A percentile compares a stretch with the other conserved stretches of the same genome.
phyloP scores from a whole-genome alignment of 2,888 invertebrate species.

The Glaucopsyche alexis region DNA sequence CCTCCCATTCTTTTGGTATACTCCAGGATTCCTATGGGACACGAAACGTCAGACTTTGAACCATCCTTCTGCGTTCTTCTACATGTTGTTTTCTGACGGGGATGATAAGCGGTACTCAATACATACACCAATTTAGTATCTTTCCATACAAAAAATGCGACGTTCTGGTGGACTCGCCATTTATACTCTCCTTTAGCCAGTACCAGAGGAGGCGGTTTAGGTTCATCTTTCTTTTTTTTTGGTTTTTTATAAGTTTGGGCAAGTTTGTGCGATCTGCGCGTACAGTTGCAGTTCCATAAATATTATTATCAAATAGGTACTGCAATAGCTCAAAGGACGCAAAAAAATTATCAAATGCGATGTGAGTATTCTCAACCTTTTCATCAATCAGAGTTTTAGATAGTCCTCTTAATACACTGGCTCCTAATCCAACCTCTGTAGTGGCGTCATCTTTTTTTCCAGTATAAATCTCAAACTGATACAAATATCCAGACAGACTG shows the following conservation, averaged over 20 bases:
- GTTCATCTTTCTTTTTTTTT: slow-evolving; percentile 20
- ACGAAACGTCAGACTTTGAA: neutral
- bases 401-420: neutral
- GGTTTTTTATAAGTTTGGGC: slow-evolving; percentile 33
- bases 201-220: no score
- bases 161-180: slow-evolving; percentile 34
- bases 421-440: slow-evolving; percentile 4
- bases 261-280: slow-evolving; percentile 28
- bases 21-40: slow-evolving; percentile 33
- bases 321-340: no score
- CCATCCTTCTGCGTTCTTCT: slow-evolving; percentile 31
- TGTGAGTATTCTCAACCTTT: slow-evolving; percentile 20
- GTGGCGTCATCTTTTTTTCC: neutral
- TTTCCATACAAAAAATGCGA: slow-evolving; percentile 36
- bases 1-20: slow-evolving; percentile 38
- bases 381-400: slow-evolving; percentile 4
- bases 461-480: neutral
- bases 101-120: slow-evolving; percentile 35
- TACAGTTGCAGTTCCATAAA: slow-evolving; percentile 29
- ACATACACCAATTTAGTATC: slow-evolving; percentile 35
- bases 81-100: neutral
- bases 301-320: no score
- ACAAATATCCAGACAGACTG: neutral
- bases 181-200: no score
- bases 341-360: slow-evolving; percentile 30